These are phyloP conservation scores for Hetaerina americana DNA, from an alignment of 1,140 invertebrate genomes.

Conservation along the genomic window DNA sequence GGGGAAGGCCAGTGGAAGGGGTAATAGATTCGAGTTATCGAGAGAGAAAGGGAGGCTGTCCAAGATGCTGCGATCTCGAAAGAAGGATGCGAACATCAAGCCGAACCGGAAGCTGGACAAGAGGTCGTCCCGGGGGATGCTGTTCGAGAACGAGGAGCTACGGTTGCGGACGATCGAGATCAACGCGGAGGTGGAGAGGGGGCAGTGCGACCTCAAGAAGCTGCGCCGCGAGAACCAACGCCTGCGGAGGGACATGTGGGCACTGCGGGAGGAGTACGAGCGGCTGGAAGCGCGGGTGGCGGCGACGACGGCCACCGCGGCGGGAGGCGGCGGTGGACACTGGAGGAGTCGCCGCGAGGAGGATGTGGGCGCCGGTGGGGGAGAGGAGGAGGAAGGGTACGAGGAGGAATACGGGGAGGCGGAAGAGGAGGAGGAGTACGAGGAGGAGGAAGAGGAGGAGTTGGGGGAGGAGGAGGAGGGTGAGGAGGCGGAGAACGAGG, in stretches of 20 bases:
- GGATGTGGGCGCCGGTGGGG: background rate
- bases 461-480: background rate
- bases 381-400: background rate
- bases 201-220: constrained; percentile 79
- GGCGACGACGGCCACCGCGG: background rate
- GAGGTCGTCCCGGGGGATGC: constrained; percentile 72
- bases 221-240: constrained; percentile 74
- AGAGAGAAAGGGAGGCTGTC: too few species aligned
- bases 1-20: too few species aligned
- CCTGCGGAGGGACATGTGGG: constrained; percentile 48
- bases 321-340: background rate
- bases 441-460: background rate
- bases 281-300: background rate
- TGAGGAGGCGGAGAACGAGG: background rate
- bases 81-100: constrained; percentile 56
- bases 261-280: background rate
- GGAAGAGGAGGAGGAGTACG: background rate
- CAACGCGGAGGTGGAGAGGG: constrained; percentile 83
- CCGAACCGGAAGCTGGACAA: constrained; percentile 63
- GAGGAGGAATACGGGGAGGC: background rate
- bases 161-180: constrained; percentile 78
- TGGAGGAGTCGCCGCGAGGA: too few species aligned
- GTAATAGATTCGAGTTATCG: too few species aligned
- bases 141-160: constrained; percentile 86
- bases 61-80: constrained; percentile 50